Conservation (phyloP, 2,888 invertebrate genomes). For the Psococerastis gibbosa region DNA sequence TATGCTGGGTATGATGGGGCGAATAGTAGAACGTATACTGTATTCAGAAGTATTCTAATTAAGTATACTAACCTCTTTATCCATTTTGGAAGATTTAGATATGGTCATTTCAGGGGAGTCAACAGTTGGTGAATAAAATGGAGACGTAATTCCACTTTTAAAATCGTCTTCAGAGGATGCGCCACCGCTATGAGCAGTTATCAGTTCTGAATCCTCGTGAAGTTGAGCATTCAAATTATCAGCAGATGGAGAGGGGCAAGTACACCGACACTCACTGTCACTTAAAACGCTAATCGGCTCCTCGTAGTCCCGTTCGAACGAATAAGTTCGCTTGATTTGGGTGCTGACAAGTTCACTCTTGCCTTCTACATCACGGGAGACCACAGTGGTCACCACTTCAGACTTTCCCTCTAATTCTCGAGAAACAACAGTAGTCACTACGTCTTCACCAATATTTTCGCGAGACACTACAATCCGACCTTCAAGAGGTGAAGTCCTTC, state of each 20-base stretch:
- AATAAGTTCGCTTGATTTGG: constrained; percentile 4
- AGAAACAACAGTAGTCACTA: too few relatives aligned
- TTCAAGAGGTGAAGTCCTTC: neutral
- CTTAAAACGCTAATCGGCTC: neutral
- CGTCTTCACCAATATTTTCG: too few relatives aligned
- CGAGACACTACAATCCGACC: neutral
- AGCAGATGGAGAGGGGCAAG: neutral
- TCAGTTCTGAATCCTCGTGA: neutral
- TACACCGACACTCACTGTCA: neutral
- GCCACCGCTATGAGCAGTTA: neutral
- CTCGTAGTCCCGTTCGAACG: neutral
- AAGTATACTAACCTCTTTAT: constrained; percentile 10
- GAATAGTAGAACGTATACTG: too few relatives aligned
- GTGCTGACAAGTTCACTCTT: neutral
- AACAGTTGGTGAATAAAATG: constrained; percentile 4
- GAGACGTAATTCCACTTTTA: constrained; percentile 4
- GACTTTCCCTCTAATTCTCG: neutral
- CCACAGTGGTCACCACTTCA: neutral
- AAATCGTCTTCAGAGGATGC: constrained; percentile 1
- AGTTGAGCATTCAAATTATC: neutral
- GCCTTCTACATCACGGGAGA: neutral
- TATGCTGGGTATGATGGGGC: too few relatives aligned
- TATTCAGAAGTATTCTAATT: too few relatives aligned
- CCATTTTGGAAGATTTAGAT: constrained; percentile 4
- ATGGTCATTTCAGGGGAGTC: constrained; percentile 9